A percentile compares a stretch with the other conserved stretches of the same genome.
Conservation (phyloP, 2,888 invertebrate genomes). For the Drosophila nr. perissopoda region DNA sequence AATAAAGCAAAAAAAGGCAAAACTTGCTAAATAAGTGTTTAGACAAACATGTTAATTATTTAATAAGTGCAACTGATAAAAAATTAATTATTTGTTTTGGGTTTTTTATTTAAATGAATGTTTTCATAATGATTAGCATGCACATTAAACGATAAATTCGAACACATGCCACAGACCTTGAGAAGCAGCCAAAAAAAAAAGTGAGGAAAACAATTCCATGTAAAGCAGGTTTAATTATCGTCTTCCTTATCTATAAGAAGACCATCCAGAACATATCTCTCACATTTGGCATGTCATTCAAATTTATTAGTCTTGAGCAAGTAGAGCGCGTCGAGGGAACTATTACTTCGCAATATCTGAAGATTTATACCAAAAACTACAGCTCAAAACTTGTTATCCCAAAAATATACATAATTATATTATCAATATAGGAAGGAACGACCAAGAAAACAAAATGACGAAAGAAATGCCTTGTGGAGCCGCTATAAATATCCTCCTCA, state of each 20-base stretch:
- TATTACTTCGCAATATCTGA: background rate
- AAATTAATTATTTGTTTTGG: slow-evolving; percentile 44
- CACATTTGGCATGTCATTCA: background rate
- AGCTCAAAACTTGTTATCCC: background rate
- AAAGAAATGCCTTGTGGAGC: background rate
- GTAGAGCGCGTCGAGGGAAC: background rate
- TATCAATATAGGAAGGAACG: background rate
- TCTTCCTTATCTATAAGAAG: background rate
- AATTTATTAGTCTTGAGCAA: background rate
- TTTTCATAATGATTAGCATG: slow-evolving; percentile 22
- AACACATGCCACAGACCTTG: background rate
- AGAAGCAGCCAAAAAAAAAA: background rate
- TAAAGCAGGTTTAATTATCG: background rate
- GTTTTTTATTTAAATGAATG: slow-evolving; percentile 7
- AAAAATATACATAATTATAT: background rate
- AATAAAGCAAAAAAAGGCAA: slow-evolving; percentile 23
- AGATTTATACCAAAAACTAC: background rate
- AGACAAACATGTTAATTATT: slow-evolving; percentile 71
- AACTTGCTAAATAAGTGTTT: slow-evolving; percentile 55
- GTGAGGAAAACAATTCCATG: background rate
- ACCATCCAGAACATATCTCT: background rate
- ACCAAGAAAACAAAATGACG: background rate
- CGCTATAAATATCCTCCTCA: background rate
- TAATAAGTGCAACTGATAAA: slow-evolving; percentile 71
- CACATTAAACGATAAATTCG: slow-evolving; percentile 14